Percentiles rank a stretch among this genome's conserved stretches.
Conservation (phyloP, 1,140 invertebrate genomes). For the Muscidifurax raptorellus region DNA sequence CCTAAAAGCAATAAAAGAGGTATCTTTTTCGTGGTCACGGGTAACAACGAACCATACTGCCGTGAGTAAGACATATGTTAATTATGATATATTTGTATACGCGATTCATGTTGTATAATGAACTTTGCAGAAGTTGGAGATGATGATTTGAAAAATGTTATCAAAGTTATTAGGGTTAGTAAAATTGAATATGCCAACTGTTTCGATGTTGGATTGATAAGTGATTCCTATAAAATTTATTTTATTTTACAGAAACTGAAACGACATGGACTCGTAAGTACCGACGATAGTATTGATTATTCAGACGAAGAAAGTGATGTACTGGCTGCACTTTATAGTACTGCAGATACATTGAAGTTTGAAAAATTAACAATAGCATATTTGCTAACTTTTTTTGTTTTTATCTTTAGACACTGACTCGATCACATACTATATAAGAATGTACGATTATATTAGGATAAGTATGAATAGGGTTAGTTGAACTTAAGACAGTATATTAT, state of each 20-base stretch:
- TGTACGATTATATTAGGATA: neutral
- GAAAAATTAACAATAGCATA: neutral
- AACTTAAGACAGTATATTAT: neutral
- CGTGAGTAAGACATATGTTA: neutral
- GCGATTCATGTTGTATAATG: neutral
- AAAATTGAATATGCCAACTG: neutral
- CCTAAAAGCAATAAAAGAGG: neutral
- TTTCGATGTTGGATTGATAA: neutral
- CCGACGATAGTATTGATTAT: neutral
- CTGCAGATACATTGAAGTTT: neutral
- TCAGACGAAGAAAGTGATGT: neutral
- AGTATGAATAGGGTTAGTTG: neutral
- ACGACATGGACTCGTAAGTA: neutral
- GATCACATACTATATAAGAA: too few relatives aligned
- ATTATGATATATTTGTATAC: neutral
- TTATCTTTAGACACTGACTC: neutral
- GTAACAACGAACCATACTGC: slow-evolving; percentile 4
- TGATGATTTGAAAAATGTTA: neutral
- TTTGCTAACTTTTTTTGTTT: neutral
- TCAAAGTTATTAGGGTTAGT: slow-evolving; percentile 42
- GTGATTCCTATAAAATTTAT: neutral
- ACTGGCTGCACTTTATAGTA: neutral
- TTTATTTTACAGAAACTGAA: neutral
- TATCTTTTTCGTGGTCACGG: slow-evolving; percentile 29
- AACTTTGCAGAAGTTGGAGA: slow-evolving; percentile 14